Conservation (phyloP, 2,113 vertebrate species). For the Perccottus glenii region DNA sequence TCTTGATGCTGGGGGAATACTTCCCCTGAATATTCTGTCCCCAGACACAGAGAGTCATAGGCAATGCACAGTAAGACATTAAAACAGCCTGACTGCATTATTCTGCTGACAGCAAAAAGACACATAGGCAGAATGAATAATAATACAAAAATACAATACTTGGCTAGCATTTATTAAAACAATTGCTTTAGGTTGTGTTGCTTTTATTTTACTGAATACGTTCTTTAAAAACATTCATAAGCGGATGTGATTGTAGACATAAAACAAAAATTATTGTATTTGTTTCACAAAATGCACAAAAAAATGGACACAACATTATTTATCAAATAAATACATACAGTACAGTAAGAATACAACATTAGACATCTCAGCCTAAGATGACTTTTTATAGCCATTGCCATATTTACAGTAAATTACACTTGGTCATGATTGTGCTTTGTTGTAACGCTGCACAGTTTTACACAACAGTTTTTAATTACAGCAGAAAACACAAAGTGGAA, state of each 20-base stretch:
- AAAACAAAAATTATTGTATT: constrained; percentile 11
- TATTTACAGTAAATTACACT: constrained; percentile 65
- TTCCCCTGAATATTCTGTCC: too few species aligned
- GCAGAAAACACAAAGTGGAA: constrained; percentile 22
- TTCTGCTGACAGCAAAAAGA: constrained; percentile 12
- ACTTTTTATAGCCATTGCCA: constrained; percentile 36
- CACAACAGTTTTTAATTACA: constrained; percentile 17
- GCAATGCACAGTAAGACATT: too few species aligned
- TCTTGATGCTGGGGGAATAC: too few species aligned
- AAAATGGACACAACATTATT: constrained; percentile 15
- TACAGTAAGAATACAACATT: constrained; percentile 33
- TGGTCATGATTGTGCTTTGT: constrained; percentile 63
- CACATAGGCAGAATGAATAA: constrained; percentile 15
- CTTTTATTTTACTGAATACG: constrained; percentile 22
- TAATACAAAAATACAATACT: too few species aligned
- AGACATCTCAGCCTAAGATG: constrained; percentile 31
- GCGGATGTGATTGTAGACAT: constrained; percentile 26
- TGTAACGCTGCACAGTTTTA: constrained; percentile 42
- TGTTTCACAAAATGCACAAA: constrained; percentile 32
- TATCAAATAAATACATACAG: constrained; percentile 31
- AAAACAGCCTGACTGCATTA: too few species aligned
- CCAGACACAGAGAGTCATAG: too few species aligned
- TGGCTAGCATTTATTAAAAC: constrained; percentile 52
- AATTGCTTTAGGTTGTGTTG: constrained; percentile 33
- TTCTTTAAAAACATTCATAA: constrained; percentile 2